These are phyloP conservation scores for Drosophila mimica DNA, from an alignment of 2,888 invertebrate genomes.

Conservation along the genomic window DNA sequence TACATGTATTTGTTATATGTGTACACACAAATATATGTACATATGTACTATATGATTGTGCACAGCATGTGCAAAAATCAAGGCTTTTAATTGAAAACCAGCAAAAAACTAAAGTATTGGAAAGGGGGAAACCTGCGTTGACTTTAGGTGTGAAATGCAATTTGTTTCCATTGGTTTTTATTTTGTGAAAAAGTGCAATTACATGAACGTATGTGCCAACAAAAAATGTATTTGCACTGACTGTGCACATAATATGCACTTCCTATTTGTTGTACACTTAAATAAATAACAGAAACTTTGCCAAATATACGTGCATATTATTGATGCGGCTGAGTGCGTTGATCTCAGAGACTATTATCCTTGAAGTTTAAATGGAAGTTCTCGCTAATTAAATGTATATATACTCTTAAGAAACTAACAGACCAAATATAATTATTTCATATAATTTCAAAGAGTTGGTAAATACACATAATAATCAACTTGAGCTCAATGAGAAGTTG, in stretches of 20 bases:
- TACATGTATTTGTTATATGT: slow-evolving; percentile 2
- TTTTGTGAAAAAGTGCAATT: not conserved
- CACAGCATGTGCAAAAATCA: slow-evolving; percentile 74
- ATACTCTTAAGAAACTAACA: not conserved
- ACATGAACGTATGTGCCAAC: not conserved
- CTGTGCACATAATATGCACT: slow-evolving; percentile 10
- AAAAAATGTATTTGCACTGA: slow-evolving; percentile 1
- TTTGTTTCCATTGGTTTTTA: not conserved
- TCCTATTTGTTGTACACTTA: not conserved
- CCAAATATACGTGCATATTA: not conserved
- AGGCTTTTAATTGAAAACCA: slow-evolving; percentile 79
- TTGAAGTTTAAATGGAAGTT: not conserved
- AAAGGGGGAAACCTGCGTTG: slow-evolving; percentile 22
- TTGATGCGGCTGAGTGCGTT: not conserved
- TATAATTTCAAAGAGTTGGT: not conserved
- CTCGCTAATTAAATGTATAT: not conserved
- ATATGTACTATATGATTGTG: slow-evolving; percentile 3
- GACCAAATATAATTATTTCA: not conserved
- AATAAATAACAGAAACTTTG: not conserved
- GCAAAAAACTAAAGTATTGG: slow-evolving; percentile 60
- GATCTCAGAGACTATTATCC: not conserved
- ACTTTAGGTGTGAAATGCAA: slow-evolving; percentile 21
- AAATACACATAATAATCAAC: not conserved
- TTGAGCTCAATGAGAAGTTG: not conserved
- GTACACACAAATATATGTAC: slow-evolving; percentile 7